A percentile compares a stretch with the other conserved stretches of the same genome.
phyloP scores from a whole-genome alignment of 2,888 invertebrate genomes.

The Athrips mouffetella region DNA sequence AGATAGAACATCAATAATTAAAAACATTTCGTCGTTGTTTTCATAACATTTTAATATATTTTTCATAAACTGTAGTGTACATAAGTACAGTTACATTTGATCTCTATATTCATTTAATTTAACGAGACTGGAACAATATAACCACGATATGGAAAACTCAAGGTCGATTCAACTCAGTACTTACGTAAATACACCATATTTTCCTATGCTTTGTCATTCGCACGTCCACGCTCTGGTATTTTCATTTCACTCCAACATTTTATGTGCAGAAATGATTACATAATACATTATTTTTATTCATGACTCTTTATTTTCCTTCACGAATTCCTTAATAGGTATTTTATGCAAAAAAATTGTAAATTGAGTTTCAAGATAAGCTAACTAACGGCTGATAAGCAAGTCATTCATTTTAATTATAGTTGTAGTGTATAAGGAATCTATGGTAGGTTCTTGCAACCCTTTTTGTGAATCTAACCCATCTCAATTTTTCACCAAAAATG shows the following conservation, averaged over 20 bases:
- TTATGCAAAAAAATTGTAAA: background rate
- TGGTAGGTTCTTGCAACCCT: too few species aligned
- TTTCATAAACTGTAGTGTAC: too few species aligned
- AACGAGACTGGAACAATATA: conserved; percentile 19
- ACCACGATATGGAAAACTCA: conserved; percentile 31
- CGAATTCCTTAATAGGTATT: background rate
- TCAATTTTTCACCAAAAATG: too few species aligned
- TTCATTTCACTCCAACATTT: conserved; percentile 38
- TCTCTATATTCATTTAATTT: too few species aligned
- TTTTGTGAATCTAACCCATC: too few species aligned
- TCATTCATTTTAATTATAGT: background rate
- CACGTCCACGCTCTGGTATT: conserved; percentile 31
- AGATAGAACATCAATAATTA: too few species aligned
- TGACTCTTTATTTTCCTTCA: background rate
- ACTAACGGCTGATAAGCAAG: too few species aligned
- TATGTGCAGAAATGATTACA: conserved; percentile 28
- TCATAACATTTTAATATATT: too few species aligned
- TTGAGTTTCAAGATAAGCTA: background rate
- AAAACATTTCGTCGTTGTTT: too few species aligned
- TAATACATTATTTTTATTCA: background rate
- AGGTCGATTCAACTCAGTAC: conserved; percentile 42
- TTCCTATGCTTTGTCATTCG: conserved; percentile 35
- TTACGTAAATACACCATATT: conserved; percentile 43
- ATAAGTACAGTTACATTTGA: too few species aligned
- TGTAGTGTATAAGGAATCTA: background rate